Percentiles rank a stretch among this genome's conserved stretches.
Evolutionary conservation across 2,888 invertebrate species (phyloP).

Genomic region (Hydroisotoma schaefferi): DNA sequence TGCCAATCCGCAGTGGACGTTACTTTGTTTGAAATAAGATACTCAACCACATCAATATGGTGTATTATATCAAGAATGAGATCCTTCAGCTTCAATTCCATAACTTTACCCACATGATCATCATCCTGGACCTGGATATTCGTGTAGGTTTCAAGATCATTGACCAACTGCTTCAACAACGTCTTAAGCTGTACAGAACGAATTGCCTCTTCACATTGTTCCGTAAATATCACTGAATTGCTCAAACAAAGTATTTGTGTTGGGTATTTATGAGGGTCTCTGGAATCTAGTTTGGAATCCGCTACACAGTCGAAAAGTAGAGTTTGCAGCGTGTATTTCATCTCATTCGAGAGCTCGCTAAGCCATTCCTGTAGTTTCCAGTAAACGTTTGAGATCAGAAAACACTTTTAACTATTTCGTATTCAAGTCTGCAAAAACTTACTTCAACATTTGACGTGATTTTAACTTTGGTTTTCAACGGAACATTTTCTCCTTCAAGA

Average conservation of each 20-base stretch:
- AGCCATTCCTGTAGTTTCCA: slow-evolving; percentile 64
- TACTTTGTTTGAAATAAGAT: slow-evolving; percentile 65
- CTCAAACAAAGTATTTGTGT: slow-evolving; percentile 80
- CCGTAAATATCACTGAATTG: slow-evolving; percentile 80
- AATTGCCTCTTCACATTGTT: slow-evolving; percentile 77
- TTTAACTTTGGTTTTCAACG: slow-evolving; percentile 64
- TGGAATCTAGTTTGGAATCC: slow-evolving; percentile 52
- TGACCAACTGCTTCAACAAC: slow-evolving; percentile 52
- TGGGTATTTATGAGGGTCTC: slow-evolving; percentile 64
- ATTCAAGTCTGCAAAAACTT: slow-evolving; percentile 25
- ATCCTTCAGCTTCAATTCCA: slow-evolving; percentile 83
- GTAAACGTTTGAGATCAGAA: not conserved
- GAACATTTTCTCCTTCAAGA: slow-evolving; percentile 69
- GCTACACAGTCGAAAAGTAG: slow-evolving; percentile 60
- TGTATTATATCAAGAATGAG: slow-evolving; percentile 91
- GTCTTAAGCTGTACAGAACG: slow-evolving; percentile 61
- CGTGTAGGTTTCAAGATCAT: slow-evolving; percentile 57
- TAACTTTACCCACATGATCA: slow-evolving; percentile 53
- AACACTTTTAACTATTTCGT: not conserved
- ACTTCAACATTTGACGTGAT: slow-evolving; percentile 77
- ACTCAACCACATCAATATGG: slow-evolving; percentile 76
- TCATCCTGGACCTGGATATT: slow-evolving; percentile 46
- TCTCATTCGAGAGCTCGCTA: slow-evolving; percentile 72
- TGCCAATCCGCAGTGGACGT: slow-evolving; percentile 73
- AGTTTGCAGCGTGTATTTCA: slow-evolving; percentile 71